Percentiles rank a stretch among this genome's conserved stretches.
Evolutionary conservation across 1,140 invertebrate species (phyloP).

Genomic region (Pseudoatta argentina): DNA sequence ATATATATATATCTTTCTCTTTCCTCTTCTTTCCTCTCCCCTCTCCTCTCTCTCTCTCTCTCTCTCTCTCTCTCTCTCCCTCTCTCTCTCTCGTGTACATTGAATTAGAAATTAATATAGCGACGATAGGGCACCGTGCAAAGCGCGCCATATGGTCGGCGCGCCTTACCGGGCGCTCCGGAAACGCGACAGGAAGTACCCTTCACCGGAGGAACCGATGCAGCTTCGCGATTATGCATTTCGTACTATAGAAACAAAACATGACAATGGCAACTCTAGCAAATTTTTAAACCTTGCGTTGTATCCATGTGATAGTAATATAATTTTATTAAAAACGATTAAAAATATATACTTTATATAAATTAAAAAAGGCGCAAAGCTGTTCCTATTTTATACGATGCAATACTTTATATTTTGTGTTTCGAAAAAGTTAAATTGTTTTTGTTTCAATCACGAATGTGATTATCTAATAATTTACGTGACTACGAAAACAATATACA

Average conservation of each 20-base stretch:
- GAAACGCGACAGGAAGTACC: slow-evolving; percentile 25
- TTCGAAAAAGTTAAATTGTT: not conserved
- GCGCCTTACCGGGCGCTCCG: slow-evolving; percentile 55
- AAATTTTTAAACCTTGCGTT: not conserved
- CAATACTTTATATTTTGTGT: not conserved
- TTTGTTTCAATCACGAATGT: not conserved
- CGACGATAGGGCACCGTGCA: slow-evolving; percentile 55
- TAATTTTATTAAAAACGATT: slow-evolving; percentile 6
- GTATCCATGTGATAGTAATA: not conserved
- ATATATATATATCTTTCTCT: slow-evolving; percentile 46
- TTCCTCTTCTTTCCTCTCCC: not conserved
- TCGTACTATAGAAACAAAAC: not conserved
- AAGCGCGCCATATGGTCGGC: slow-evolving; percentile 60
- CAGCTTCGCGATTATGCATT: slow-evolving; percentile 37
- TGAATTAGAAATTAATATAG: slow-evolving; percentile 72
- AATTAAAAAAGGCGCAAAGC: not conserved
- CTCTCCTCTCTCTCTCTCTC: slow-evolving; percentile 31
- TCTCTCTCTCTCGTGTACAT: slow-evolving; percentile 70
- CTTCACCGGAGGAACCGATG: slow-evolving; percentile 50
- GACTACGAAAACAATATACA: not conserved
- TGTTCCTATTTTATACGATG: not conserved
- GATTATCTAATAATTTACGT: not conserved
- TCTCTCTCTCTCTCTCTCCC: slow-evolving; percentile 44
- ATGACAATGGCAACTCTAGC: not conserved
- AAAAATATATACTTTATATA: not conserved